Evolutionary conservation across 2,113 vertebrate species (phyloP).

Genomic region (Vidua macroura): DNA sequence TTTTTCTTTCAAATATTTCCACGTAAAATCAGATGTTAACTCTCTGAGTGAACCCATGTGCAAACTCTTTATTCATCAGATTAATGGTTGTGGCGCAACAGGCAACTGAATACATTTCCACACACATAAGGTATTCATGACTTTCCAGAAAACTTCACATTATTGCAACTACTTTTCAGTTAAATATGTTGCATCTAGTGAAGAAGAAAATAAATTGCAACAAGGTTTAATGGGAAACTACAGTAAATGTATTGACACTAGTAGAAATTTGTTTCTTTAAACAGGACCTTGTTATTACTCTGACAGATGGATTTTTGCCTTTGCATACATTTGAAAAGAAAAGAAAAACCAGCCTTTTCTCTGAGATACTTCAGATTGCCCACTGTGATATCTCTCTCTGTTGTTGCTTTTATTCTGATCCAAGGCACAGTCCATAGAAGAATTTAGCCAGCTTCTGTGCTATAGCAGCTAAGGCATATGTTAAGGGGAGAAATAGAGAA

Average conservation of each 20-base stretch:
- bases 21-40: constrained; percentile 70
- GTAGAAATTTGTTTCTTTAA: constrained; percentile 48
- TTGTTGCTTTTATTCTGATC: neutral
- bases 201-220: constrained; percentile 52
- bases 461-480: neutral
- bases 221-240: constrained; percentile 23
- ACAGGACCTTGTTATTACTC: constrained; percentile 2
- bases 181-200: constrained; percentile 45
- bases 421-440: neutral
- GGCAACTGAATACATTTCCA: constrained; percentile 43
- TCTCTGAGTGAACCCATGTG: constrained; percentile 61
- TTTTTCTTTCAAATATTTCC: constrained; percentile 64
- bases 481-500: neutral
- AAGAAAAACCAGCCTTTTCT: neutral
- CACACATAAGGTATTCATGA: constrained; percentile 19
- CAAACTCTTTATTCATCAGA: constrained; percentile 53
- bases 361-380: neutral
- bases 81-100: constrained; percentile 61
- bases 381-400: neutral
- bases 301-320: constrained; percentile 35
- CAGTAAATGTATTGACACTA: neutral
- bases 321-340: constrained; percentile 3
- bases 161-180: constrained; percentile 58
- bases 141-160: constrained; percentile 55
- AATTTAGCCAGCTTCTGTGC: neutral